Evolutionary conservation across 35 echinoderm and acorn worm genomes (phyloP).

Genomic region (Apostichopus californicus): DNA sequence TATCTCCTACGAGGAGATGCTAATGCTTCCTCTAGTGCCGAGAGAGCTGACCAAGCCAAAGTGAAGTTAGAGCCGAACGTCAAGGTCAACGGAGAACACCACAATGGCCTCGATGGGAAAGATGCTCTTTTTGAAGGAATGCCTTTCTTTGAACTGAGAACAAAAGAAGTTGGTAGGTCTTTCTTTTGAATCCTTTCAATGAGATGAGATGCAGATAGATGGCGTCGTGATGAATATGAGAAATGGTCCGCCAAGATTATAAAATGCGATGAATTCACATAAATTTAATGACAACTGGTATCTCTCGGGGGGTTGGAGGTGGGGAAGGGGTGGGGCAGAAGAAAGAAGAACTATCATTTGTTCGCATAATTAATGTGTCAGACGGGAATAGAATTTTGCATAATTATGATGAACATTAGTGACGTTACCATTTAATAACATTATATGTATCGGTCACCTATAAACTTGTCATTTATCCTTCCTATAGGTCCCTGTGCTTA

Average conservation of each 20-base stretch:
- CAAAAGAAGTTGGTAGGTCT: conserved; percentile 89
- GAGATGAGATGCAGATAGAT: neutral
- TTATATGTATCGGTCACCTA: too few species aligned
- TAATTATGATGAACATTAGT: too few species aligned
- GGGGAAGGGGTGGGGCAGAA: too few species aligned
- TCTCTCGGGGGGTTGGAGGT: too few species aligned
- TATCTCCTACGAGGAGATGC: conserved; percentile 71
- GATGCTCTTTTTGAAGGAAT: conserved; percentile 98
- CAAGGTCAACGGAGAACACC: conserved; percentile 59
- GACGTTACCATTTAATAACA: too few species aligned
- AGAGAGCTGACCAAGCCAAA: conserved; percentile 60
- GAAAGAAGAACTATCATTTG: neutral
- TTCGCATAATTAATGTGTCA: too few species aligned
- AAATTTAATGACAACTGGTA: too few species aligned
- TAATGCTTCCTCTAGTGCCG: conserved; percentile 33
- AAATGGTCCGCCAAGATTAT: neutral
- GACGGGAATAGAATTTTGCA: too few species aligned
- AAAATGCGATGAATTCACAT: too few species aligned
- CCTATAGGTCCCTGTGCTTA: conserved; percentile 86
- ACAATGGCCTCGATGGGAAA: conserved; percentile 25
- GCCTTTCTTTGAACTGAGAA: conserved; percentile 88
- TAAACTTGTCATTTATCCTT: neutral
- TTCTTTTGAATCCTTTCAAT: neutral
- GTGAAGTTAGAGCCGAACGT: conserved; percentile 54
- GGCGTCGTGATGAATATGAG: neutral